A percentile compares a stretch with the other conserved stretches of the same genome.
Conservation (phyloP, 2,888 invertebrate species). For the Tortricodes alternella region DNA sequence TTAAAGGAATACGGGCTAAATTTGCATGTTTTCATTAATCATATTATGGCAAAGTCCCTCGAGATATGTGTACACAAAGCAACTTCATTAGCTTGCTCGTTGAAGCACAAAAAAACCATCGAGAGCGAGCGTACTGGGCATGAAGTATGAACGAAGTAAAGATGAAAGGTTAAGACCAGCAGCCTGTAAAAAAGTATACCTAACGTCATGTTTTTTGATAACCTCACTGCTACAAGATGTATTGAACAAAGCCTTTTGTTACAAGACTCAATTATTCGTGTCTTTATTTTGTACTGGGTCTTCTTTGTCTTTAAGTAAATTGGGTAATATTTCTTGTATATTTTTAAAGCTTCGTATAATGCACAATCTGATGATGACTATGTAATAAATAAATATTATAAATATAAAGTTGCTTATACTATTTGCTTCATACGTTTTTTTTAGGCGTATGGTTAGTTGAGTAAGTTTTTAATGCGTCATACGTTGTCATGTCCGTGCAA, state of each 20-base stretch:
- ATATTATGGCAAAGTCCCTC: constrained; percentile 12
- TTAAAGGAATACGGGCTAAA: constrained; percentile 4
- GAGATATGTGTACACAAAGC: constrained; percentile 18
- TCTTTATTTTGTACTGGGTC: too few species aligned
- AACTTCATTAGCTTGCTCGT: constrained; percentile 29
- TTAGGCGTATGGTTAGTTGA: too few species aligned
- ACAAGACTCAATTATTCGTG: too few species aligned
- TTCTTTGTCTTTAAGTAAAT: too few species aligned
- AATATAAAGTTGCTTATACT: too few species aligned
- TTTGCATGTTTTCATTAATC: constrained; percentile 12
- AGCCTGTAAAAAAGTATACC: not conserved
- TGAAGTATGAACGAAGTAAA: constrained; percentile 3
- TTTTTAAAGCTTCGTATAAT: too few species aligned
- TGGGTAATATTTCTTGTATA: too few species aligned
- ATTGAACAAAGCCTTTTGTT: not conserved
- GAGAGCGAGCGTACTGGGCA: constrained; percentile 2
- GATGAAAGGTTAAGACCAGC: not conserved
- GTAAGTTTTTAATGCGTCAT: too few species aligned
- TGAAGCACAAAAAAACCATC: constrained; percentile 28
- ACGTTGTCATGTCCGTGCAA: too few species aligned
- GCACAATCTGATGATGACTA: too few species aligned
- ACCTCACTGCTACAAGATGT: not conserved
- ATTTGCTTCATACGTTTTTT: too few species aligned
- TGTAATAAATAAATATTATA: too few species aligned
- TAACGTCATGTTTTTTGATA: not conserved